Evolutionary conservation across 64 coral and sea anemone species (phyloP), one percentile per base, ranked within the genome.

Genomic region (Actinia equina): DNA sequence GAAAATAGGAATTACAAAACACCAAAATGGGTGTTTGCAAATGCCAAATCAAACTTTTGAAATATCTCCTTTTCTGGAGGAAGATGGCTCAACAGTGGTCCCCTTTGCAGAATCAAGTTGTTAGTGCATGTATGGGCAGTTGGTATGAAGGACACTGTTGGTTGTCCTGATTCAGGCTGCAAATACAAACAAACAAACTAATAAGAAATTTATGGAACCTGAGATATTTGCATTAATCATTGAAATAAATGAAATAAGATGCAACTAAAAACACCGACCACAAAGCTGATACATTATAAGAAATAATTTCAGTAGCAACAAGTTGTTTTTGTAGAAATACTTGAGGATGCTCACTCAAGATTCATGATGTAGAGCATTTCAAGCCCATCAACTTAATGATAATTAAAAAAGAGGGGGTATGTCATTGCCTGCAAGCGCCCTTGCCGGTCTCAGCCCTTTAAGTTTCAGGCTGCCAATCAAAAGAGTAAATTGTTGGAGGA

Each of bases 151-250:
- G 27, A 58, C 42, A 58, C 52, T 25, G 52, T 58, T 84, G 58
- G 82, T 60, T 84, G 52, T 84, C 52, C n/a, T 58, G 82, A 74
- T 37, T 84, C 25, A 84, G 46, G 52, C 22, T 59, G 17, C 19
- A 84, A 84, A 54, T 25, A 58, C n/a, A 30, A 26, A 58, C 46
- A 54, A 20, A 54, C 58, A 59, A 23, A 20, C 3, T 13, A 55
- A 49, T 58, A 43, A 84, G 8, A 13, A 84, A 26, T 17, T 56
- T 54, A 57, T n/a, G 7, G 53, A 45, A 52, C 22, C 20, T 52
- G 22, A 45, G 17, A 22, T 46, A 54, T 55, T 52, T 22, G 80
- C 43, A 55, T 82, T 82, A 23, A n/a, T 82, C 43, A 82, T 27
- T 52, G 13, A 82, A 51, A n/a, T 19, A 46, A 55, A 23, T 82